phyloP scores from a whole-genome alignment of 2,797 vertebrate species.

The Rhabdophis nuchalis region DNA sequence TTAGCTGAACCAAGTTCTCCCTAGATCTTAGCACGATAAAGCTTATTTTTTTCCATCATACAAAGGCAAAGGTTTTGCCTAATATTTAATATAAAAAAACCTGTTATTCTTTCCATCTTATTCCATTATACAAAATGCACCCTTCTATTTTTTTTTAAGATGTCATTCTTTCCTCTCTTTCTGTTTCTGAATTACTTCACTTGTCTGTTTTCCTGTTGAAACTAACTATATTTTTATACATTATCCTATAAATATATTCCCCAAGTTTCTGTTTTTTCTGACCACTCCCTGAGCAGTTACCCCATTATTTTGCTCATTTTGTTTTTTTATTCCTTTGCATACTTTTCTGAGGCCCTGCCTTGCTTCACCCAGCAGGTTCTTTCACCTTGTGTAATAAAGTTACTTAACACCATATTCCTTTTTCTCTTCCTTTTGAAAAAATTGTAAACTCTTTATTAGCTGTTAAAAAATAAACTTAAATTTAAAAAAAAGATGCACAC shows the following conservation, averaged over 20 bases:
- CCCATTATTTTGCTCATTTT: conserved; percentile 4
- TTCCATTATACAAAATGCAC: neutral
- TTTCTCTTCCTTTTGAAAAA: neutral
- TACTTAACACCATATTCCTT: conserved; percentile 22
- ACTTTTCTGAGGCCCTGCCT: conserved; percentile 42
- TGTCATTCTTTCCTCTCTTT: neutral
- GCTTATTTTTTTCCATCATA: neutral
- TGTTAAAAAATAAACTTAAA: neutral
- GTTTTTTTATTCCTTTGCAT: neutral
- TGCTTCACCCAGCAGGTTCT: neutral
- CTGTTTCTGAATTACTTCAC: conserved; percentile 2
- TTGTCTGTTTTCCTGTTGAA: neutral
- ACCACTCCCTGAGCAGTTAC: neutral
- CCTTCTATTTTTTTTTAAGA: neutral
- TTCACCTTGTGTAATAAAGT: conserved; percentile 28
- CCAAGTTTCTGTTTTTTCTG: neutral
- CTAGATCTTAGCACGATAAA: neutral
- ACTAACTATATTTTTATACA: neutral
- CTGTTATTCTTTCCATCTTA: neutral
- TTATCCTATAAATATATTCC: neutral
- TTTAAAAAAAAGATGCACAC: neutral
- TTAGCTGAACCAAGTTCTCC: neutral
- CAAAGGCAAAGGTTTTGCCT: neutral
- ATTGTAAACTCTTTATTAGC: neutral
- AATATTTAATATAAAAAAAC: neutral